These are phyloP conservation scores for Melanerpes formicivorus DNA, from an alignment of 2,113 vertebrate species.

Conservation along the genomic window DNA sequence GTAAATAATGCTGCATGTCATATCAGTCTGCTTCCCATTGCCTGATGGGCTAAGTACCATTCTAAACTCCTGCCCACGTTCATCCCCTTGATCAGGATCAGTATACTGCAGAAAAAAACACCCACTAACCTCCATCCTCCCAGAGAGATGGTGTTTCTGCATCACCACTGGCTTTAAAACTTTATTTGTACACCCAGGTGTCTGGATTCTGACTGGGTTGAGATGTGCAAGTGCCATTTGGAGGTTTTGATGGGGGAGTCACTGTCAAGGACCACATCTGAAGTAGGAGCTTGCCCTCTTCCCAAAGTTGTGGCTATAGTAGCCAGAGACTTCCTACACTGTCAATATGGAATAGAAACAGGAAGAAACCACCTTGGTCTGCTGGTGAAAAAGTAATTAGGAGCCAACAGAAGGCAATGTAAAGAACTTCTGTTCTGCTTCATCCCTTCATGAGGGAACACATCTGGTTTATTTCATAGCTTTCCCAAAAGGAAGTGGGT, in stretches of 20 bases:
- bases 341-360: background rate
- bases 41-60: background rate
- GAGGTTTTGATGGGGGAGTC: background rate
- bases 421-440: background rate
- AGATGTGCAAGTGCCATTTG: background rate
- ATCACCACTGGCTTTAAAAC: background rate
- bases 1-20: background rate
- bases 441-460: background rate
- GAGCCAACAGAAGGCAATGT: background rate
- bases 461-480: conserved; percentile 28
- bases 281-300: background rate
- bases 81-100: background rate
- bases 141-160: background rate
- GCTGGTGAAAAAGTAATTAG: background rate
- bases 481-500: background rate
- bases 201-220: background rate
- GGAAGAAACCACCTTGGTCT: background rate
- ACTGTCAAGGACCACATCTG: background rate
- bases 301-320: background rate
- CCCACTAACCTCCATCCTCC: background rate
- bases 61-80: background rate
- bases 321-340: background rate
- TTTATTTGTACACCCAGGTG: background rate
- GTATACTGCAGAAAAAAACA: background rate
- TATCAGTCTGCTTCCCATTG: background rate